A percentile compares a stretch with the other conserved stretches of the same genome.
These are phyloP conservation scores for Xestia rhomboidea DNA, from an alignment of 2,888 invertebrate genomes.

Conservation along the genomic window DNA sequence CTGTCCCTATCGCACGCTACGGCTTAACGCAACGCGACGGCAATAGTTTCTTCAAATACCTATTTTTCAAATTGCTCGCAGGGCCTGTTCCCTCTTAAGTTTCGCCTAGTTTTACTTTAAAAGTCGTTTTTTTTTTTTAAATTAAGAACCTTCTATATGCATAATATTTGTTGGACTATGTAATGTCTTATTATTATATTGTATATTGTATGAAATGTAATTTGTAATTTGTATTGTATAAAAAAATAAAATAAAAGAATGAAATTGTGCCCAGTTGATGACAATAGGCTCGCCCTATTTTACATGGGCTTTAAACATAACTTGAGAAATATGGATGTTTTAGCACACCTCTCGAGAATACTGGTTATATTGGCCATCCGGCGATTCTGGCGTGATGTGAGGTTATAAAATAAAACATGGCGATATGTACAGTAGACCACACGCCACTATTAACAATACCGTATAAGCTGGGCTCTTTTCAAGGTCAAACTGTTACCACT, in stretches of 20 bases:
- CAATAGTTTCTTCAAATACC: too few species aligned
- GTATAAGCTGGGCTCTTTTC: too few species aligned
- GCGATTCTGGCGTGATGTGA: background rate
- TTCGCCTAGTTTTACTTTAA: too few species aligned
- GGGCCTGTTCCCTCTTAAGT: too few species aligned
- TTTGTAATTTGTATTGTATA: too few species aligned
- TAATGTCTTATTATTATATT: background rate
- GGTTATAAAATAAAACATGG: background rate
- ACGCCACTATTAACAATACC: too few species aligned
- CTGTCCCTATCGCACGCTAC: too few species aligned
- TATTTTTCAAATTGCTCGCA: too few species aligned
- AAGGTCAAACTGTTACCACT: constrained; percentile 86
- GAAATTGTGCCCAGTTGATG: background rate
- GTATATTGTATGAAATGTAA: background rate
- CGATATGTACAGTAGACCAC: too few species aligned
- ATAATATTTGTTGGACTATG: background rate
- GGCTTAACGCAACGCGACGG: too few species aligned
- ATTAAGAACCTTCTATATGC: too few species aligned
- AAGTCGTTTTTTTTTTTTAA: too few species aligned
- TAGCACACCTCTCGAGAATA: background rate
- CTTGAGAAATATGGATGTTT: background rate
- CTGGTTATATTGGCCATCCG: background rate
- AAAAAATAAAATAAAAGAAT: background rate
- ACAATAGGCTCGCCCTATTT: background rate
- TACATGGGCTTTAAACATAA: background rate